Evolutionary conservation across 1,140 invertebrate species (phyloP).

Genomic region (Aphidius gifuensis): DNA sequence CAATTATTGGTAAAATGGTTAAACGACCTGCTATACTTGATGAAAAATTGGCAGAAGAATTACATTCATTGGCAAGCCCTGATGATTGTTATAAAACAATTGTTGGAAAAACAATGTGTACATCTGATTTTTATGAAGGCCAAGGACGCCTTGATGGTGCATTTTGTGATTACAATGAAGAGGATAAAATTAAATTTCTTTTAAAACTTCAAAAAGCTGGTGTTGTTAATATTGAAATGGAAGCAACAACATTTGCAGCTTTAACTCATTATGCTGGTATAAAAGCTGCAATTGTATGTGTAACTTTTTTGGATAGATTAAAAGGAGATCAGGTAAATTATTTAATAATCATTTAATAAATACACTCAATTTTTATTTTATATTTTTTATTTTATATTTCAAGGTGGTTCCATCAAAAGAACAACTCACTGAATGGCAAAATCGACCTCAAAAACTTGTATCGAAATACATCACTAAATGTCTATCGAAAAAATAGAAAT

Average conservation of each 20-base stretch:
- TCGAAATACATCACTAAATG: slow-evolving; percentile 83
- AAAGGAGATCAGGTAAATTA: slow-evolving; percentile 84
- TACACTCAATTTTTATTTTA: not conserved
- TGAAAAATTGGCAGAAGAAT: slow-evolving; percentile 70
- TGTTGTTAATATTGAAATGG: slow-evolving; percentile 98
- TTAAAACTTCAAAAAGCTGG: slow-evolving; percentile 71
- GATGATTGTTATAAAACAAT: slow-evolving; percentile 80
- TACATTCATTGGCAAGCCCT: slow-evolving; percentile 69
- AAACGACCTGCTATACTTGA: slow-evolving; percentile 81
- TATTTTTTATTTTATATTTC: slow-evolving; percentile 23
- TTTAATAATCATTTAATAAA: not conserved
- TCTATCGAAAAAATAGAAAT: slow-evolving; percentile 62
- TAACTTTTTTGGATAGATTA: slow-evolving; percentile 87
- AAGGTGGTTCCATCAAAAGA: slow-evolving; percentile 84
- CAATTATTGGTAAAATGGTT: slow-evolving; percentile 82
- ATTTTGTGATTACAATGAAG: slow-evolving; percentile 89
- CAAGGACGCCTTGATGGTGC: slow-evolving; percentile 94
- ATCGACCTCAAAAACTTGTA: slow-evolving; percentile 84
- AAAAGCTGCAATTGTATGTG: slow-evolving; percentile 89
- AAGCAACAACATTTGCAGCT: slow-evolving; percentile 87
- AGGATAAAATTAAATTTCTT: slow-evolving; percentile 89
- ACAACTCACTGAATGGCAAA: slow-evolving; percentile 88
- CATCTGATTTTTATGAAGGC: slow-evolving; percentile 96
- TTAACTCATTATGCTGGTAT: slow-evolving; percentile 90
- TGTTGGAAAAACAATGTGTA: slow-evolving; percentile 90